Evolutionary conservation across 1,140 invertebrate genomes (phyloP), one percentile per base, ranked within the genome.

Genomic region (Drosophila persimilis): DNA sequence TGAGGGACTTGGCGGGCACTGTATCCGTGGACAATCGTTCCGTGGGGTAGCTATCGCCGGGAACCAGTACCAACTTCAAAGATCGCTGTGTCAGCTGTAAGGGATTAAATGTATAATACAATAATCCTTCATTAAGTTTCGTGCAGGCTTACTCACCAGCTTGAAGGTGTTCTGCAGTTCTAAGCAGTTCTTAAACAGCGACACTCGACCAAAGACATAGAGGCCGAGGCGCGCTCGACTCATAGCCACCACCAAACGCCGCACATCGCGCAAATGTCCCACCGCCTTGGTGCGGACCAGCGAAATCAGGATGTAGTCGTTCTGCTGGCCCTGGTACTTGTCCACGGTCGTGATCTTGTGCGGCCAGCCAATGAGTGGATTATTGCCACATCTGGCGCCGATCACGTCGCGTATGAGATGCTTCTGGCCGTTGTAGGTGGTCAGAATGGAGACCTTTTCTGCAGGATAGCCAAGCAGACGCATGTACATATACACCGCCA

Each of bases 341-440:
- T 99, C 99, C 9, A 99, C 99, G 6, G 99, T 99, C 1, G 96
- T 96, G 26, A 96, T 97, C 93, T 99, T 99, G 77, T 97, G 95
- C 0, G 99, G 99, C 74, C 95, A 92, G 7, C 99, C 99, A 86
- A 99, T 98, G n/a, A 99, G 93, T 0, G 98, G 97, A 93, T 99
- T 99, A 48, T 95, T 95, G 0, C 96, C 97, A 92, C 99, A 99
- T 66, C 98, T 93, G 50, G 97, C 96, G 75, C 98, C 96, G 50
- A 99, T 96, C 7, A 99, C 98, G 92, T 99, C 99, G 26, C 97
- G 92, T 31, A 99, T 97, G 17, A 99, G 93, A 92, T 99, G 97
- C 91, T 99, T 99, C 92, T 99, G 99, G 7, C 99, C 99, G 92
- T 99, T 99, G 92, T 99, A 99, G 0, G 99, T 99, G 0, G 99